Conservation (phyloP, 2,113 vertebrate genomes). For the Atherinomorus stipes region DNA sequence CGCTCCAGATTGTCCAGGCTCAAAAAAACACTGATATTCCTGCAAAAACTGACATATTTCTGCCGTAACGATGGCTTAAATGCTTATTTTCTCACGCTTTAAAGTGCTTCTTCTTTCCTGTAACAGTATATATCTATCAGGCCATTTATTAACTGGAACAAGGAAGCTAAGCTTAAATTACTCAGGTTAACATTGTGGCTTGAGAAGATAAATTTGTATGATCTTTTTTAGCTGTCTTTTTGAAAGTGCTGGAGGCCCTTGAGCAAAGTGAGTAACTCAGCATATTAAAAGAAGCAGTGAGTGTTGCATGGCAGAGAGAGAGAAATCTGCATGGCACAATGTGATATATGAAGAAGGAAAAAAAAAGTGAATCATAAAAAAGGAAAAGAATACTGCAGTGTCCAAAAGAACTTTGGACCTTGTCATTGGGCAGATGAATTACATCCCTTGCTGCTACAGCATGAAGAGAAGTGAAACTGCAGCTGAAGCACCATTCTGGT, state of each 20-base stretch:
- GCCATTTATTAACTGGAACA: constrained; percentile 10
- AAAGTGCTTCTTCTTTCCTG: background rate
- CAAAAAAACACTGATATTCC: constrained; percentile 1
- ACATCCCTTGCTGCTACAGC: background rate
- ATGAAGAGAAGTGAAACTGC: constrained; percentile 19
- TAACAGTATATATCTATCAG: constrained; percentile 10
- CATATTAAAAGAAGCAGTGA: background rate
- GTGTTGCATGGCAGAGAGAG: constrained; percentile 11
- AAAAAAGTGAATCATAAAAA: background rate
- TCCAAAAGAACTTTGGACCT: constrained; percentile 33
- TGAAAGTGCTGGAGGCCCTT: constrained; percentile 10
- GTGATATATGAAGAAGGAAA: background rate
- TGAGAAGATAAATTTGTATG: background rate
- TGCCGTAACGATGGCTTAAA: background rate
- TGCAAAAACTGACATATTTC: background rate
- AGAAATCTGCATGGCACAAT: background rate
- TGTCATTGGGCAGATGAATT: constrained; percentile 34
- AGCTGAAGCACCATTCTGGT: constrained; percentile 30
- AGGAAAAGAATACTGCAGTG: background rate
- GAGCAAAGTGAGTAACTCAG: constrained; percentile 11
- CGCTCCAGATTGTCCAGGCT: background rate
- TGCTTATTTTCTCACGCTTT: constrained; percentile 23
- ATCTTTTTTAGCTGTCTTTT: constrained; percentile 9
- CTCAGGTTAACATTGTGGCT: background rate
- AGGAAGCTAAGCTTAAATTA: constrained; percentile 5